phyloP scores from a whole-genome alignment of 2,797 vertebrate species.

The Streptopelia turtur region DNA sequence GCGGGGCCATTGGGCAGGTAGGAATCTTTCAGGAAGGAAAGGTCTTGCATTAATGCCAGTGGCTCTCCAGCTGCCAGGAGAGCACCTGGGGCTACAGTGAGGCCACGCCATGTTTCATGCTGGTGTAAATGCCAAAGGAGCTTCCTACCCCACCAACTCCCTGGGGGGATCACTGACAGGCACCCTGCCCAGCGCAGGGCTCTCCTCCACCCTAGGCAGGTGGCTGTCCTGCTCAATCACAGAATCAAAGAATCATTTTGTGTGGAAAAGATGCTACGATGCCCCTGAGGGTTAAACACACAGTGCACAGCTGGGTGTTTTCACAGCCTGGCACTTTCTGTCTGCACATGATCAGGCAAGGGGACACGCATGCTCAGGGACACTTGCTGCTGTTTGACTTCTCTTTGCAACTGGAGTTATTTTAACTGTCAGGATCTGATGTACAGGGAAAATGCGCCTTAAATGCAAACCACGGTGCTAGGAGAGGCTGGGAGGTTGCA shows the following conservation, averaged over 20 bases:
- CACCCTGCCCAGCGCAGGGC: neutral
- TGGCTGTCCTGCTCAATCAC: neutral
- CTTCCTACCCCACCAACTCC: neutral
- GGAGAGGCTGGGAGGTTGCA: neutral
- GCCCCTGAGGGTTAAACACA: neutral
- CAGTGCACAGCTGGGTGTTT: accelerated
- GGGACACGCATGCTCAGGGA: neutral
- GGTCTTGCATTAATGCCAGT: neutral
- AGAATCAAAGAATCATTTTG: too few relatives aligned
- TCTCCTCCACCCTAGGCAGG: neutral
- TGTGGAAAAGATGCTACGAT: too few relatives aligned
- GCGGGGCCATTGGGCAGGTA: neutral
- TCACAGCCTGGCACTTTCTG: neutral
- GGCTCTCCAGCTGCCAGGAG: neutral
- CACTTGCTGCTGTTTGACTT: neutral
- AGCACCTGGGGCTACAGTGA: neutral
- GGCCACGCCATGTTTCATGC: neutral
- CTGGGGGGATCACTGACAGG: accelerated
- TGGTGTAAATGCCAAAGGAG: neutral
- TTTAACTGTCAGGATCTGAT: neutral
- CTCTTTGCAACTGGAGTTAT: neutral
- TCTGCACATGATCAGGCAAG: neutral
- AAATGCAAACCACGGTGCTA: accelerated
- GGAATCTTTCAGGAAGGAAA: neutral
- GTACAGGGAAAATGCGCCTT: neutral